Evolutionary conservation across 2,113 vertebrate species (phyloP).

Genomic region (Pipra filicauda): DNA sequence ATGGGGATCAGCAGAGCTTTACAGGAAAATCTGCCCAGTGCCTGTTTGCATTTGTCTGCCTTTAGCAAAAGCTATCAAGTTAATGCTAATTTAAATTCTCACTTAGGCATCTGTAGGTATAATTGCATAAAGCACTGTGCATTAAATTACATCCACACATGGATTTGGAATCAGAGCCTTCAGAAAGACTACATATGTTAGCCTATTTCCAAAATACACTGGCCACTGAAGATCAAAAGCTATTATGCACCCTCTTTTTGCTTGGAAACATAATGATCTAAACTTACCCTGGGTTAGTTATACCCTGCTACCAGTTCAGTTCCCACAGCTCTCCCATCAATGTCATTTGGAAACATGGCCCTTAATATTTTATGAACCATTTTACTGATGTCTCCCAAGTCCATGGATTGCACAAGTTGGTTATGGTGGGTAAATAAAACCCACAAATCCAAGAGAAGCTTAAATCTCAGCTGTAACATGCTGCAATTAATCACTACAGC

Average conservation of each 20-base stretch:
- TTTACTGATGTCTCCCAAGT: neutral
- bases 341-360: neutral
- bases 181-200: neutral
- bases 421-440: neutral
- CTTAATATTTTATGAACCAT: neutral
- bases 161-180: neutral
- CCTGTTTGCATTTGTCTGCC: neutral
- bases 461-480: neutral
- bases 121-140: slow-evolving; percentile 39
- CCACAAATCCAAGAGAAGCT: neutral
- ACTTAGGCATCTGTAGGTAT: slow-evolving; percentile 37
- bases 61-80: slow-evolving; percentile 29
- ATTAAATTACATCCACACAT: slow-evolving; percentile 17
- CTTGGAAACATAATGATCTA: neutral
- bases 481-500: neutral
- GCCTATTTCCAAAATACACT: neutral
- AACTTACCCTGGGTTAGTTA: neutral
- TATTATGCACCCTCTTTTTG: neutral
- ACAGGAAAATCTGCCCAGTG: neutral
- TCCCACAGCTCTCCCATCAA: neutral
- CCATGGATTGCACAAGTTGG: neutral
- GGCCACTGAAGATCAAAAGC: neutral
- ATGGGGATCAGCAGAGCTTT: neutral
- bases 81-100: slow-evolving; percentile 48
- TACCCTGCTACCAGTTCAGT: neutral